These are phyloP conservation scores for Stenolophus ochropezus DNA, from an alignment of 2,888 invertebrate genomes.

Conservation along the genomic window DNA sequence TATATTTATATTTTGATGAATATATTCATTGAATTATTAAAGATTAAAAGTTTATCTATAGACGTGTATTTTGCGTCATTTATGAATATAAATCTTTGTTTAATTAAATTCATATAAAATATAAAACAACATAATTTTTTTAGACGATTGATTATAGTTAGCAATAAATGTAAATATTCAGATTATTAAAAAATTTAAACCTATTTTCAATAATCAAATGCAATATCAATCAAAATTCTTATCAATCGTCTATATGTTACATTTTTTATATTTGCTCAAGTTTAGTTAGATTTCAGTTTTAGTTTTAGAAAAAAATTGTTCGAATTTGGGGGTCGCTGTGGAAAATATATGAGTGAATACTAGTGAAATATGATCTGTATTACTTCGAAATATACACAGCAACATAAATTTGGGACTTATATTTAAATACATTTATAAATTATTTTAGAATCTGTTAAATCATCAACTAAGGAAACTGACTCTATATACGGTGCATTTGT, in stretches of 20 bases:
- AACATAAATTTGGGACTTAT: too few relatives aligned
- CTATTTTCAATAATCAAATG: neutral
- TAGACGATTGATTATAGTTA: neutral
- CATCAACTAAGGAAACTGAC: too few relatives aligned
- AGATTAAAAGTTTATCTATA: too few relatives aligned
- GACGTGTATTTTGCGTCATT: slow-evolving; percentile 9
- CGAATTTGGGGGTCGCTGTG: neutral
- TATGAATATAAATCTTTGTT: slow-evolving; percentile 33
- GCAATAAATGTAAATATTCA: neutral
- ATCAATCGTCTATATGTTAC: neutral
- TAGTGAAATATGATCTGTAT: too few relatives aligned
- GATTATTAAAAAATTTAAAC: too few relatives aligned
- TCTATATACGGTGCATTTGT: too few relatives aligned
- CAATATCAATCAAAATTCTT: neutral
- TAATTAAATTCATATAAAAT: slow-evolving; percentile 35
- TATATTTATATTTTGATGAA: too few relatives aligned
- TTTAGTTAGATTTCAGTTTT: neutral
- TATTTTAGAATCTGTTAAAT: too few relatives aligned
- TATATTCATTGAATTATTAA: too few relatives aligned
- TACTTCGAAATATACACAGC: too few relatives aligned
- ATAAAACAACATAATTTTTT: neutral
- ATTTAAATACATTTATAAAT: too few relatives aligned
- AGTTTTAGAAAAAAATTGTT: neutral
- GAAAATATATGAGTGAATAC: neutral
- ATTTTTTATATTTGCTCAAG: neutral